Evolutionary conservation across 53 echinoderm and acorn worm species (phyloP), one percentile per base, ranked within the genome.

Genomic region (Crossaster papposus): DNA sequence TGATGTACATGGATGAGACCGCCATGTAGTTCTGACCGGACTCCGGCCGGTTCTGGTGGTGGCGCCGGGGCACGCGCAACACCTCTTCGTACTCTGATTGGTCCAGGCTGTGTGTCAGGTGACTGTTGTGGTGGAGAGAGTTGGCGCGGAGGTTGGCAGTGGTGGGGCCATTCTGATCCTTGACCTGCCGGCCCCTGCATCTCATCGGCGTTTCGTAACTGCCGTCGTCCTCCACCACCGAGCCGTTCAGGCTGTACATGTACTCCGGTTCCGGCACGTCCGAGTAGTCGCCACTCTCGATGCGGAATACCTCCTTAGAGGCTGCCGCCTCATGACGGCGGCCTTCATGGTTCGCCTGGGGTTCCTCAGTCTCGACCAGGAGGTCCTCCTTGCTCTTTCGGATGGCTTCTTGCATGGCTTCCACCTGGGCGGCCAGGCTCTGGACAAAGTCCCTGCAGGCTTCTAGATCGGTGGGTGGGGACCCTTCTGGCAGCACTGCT

Each of bases 381-480:
- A 96, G 71, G 78, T 93, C 89, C 72, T 97, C 95, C 78, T 97
- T 95, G 84, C 95, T 97, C 72, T 97, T 97, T 73, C 91, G 90
- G 64, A 97, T 81, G 32, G 94, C 94, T 83, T 93, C 95, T 83
- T 97, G 97, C 97, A 97, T 97, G 29, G 97, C 95, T 70, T 95
- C 91, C 51, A 97, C 97, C 80, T 97, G 95, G 35, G 93, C 93
- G 17, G 95, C 97, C 85, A 97, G 72, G 73, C 93, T 95, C 88
- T 95, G 94, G 78, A 97, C 97, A 92, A 97, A 97, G 88, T 97
- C 95, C 70, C 94, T 88, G 80, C 97, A 97, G 24, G 95, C 90
- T 51, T 93, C 89, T 13, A 97, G 82, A 78, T 95, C 95, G 0
- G 96, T 92, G 6, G 93, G 95, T 4, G 92, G 88, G 76, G 85